Base-by-base conservation (phyloP, 2,113 vertebrate species). In the Thamnophis sirtalis region DNA sequence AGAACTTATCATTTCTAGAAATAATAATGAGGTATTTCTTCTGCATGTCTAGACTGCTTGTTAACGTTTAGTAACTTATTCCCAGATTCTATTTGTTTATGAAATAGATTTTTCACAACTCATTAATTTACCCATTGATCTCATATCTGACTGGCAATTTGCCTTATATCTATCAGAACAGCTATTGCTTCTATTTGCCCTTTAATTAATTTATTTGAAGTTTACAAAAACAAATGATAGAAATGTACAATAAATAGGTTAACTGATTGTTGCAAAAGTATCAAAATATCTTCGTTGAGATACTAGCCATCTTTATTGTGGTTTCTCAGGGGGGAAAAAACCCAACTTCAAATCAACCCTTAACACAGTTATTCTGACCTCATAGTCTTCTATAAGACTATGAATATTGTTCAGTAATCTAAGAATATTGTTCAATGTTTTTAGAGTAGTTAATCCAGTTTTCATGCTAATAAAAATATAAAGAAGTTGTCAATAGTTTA, bases 21-120 rank as follows among this genome's bases (percentile, higher is more conserved):
- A 33, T 91, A 93, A 60, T 87, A 86, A 84, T 55, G 13, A 11
- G 80, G 91, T 93, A 92, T 94, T 95, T 93, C 2, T 86, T 95
- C 91, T 95, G 86, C 22, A 86, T 50, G 48, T 24, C 22, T 22
- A 91, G 33, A 73, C 13, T 53, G 8, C 49, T 91, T 0, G 3
- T 89, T 84, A 89, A 68, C 4, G 4, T 92, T 88, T 56, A 94
- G n/a, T 90, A 15, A 48, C 91, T 91, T 90, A 80, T 93, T 90
- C 43, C 2, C 2, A 19, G 0, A 73, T 91, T 91, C 28, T 90
- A 90, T 55, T 87, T 90, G 33, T 84, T 54, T 84, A 26, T 91
- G 51, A 10, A n/a, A 60, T 63, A 68, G 89, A 58, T 63, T 50
- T 86, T 93, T 90, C 93, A 91, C 58, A 87, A 91, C 8, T 92